Evolutionary conservation across 2,113 vertebrate species (phyloP).

Genomic region (Callocephalon fimbriatum): DNA sequence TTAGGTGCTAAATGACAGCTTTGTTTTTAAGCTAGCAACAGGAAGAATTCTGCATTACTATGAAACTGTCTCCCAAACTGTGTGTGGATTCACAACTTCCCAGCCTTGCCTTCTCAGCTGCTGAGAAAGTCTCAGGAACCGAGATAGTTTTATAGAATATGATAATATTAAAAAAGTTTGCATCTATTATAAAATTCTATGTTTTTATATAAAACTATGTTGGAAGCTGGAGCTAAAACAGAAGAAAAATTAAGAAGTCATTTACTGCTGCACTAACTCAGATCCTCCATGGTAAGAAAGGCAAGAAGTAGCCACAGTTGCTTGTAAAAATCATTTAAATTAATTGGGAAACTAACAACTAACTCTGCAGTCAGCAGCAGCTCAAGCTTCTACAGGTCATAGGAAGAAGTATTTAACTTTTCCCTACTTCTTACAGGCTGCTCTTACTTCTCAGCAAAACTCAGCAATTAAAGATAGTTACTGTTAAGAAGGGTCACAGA

Average conservation of each 20-base stretch:
- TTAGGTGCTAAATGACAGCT: background rate
- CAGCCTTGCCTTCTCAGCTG: background rate
- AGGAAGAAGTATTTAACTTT: background rate
- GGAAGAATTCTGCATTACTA: background rate
- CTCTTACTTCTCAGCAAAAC: background rate
- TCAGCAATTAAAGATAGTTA: background rate
- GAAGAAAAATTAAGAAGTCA: background rate
- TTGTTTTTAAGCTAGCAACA: background rate
- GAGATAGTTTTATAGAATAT: background rate
- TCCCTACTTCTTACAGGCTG: background rate
- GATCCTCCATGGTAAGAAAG: background rate
- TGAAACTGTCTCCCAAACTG: background rate
- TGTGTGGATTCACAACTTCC: background rate
- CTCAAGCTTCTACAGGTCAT: background rate
- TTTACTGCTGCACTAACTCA: background rate
- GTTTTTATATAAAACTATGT: background rate
- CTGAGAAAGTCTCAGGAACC: background rate
- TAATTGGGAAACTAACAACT: background rate
- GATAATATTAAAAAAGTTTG: background rate
- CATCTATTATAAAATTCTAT: background rate
- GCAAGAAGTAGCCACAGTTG: background rate
- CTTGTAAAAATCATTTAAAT: background rate
- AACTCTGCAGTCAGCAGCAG: background rate
- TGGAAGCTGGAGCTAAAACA: background rate
- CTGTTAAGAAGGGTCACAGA: background rate